A percentile compares a stretch with the other conserved stretches of the same genome.
phyloP scores from a whole-genome alignment of 2,797 vertebrate species.

The Pogonophryne albipinna region DNA sequence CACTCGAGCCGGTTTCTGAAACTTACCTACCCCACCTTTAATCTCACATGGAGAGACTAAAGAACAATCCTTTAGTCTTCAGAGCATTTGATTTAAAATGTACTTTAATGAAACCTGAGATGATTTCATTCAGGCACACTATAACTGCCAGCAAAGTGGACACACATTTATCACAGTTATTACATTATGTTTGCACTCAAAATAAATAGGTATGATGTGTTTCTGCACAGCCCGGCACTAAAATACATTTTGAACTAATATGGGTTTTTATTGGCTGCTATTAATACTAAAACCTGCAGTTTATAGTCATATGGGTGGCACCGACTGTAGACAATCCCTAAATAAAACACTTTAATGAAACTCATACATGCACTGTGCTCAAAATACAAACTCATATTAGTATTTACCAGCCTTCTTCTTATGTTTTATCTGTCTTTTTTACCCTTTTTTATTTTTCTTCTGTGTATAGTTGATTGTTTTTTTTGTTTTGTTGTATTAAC shows the following conservation, averaged over 20 bases:
- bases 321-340: background rate
- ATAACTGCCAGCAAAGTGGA: background rate
- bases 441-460: background rate
- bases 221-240: background rate
- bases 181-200: background rate
- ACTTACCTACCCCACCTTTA: too few species aligned
- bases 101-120: background rate
- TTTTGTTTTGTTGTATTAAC: background rate
- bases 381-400: too few species aligned
- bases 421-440: background rate
- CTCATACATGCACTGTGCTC: too few species aligned
- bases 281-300: background rate
- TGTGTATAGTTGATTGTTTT: background rate
- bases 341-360: too few species aligned
- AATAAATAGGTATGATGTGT: conserved; percentile 5
- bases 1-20: too few species aligned
- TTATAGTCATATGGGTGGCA: background rate
- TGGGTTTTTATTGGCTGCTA: background rate
- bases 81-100: background rate
- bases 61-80: background rate
- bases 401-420: background rate
- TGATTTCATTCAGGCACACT: conserved; percentile 6
- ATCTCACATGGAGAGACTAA: background rate
- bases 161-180: conserved; percentile 13
- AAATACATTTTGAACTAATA: background rate